Evolutionary conservation across 2,888 invertebrate genomes (phyloP).

Genomic region (Bugula neritina): DNA sequence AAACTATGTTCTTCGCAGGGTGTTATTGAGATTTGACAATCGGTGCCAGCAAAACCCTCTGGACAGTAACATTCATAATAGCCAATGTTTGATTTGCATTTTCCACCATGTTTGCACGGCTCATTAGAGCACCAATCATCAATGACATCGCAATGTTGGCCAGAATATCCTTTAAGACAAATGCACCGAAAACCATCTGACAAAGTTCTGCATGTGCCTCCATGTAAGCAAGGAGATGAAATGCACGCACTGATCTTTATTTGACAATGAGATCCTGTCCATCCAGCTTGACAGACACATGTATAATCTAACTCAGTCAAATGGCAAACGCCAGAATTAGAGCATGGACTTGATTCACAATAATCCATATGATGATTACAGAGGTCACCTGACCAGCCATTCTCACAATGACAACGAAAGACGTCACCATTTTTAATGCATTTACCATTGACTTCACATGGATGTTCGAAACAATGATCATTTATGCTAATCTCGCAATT

Average conservation of each 20-base stretch:
- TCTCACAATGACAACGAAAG: not conserved
- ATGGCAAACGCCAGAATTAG: not conserved
- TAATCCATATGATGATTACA: slow-evolving; percentile 28
- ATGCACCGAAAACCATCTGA: slow-evolving; percentile 8
- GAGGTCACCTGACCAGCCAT: not conserved
- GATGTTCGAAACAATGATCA: not conserved
- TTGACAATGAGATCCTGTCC: slow-evolving; percentile 19
- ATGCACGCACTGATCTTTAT: not conserved
- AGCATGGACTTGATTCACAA: slow-evolving; percentile 11
- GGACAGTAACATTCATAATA: slow-evolving; percentile 31
- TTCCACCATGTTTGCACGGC: slow-evolving; percentile 38
- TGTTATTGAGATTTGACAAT: slow-evolving; percentile 31
- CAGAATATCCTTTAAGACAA: slow-evolving; percentile 6
- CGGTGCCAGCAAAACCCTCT: slow-evolving; percentile 27
- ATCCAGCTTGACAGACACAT: not conserved
- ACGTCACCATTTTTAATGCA: not conserved
- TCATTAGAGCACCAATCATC: slow-evolving; percentile 43
- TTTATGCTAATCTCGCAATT: slow-evolving; percentile 62
- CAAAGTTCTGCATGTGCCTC: slow-evolving; percentile 12
- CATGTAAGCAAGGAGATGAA: slow-evolving; percentile 23
- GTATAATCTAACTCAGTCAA: not conserved
- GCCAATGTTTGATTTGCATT: slow-evolving; percentile 32
- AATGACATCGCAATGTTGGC: not conserved
- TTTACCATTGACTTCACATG: not conserved
- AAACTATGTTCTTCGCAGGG: not conserved